A percentile compares a stretch with the other conserved stretches of the same genome.
phyloP scores from a whole-genome alignment of 2,888 invertebrate genomes.

The Amblyjoppa fuscipennis region DNA sequence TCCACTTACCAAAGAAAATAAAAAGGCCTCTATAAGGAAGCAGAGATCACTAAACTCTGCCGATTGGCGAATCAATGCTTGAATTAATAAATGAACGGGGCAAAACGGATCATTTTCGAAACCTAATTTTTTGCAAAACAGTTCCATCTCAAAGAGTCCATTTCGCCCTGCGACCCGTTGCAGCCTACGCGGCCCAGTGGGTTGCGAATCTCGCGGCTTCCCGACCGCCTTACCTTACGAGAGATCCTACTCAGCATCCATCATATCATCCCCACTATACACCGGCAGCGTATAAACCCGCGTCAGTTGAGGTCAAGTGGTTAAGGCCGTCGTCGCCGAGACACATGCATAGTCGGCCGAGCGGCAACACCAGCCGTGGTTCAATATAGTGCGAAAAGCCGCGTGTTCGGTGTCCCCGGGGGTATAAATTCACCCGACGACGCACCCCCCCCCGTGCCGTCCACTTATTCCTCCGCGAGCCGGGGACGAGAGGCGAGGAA shows the following conservation, averaged over 20 bases:
- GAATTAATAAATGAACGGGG: too few relatives aligned
- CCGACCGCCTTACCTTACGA: background rate
- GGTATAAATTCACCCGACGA: constrained; percentile 26
- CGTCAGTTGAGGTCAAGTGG: constrained; percentile 54
- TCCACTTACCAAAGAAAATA: too few relatives aligned
- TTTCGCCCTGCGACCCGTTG: too few relatives aligned
- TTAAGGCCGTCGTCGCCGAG: constrained; percentile 53
- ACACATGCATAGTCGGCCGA: background rate
- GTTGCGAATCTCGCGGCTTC: background rate
- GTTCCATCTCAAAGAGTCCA: too few relatives aligned
- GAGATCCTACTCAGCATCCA: constrained; percentile 25
- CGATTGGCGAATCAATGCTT: too few relatives aligned
- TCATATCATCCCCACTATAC: constrained; percentile 27
- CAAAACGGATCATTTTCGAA: too few relatives aligned
- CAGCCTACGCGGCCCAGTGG: background rate
- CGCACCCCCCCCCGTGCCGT: constrained; percentile 48
- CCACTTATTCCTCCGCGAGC: constrained; percentile 59
- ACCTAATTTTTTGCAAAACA: too few relatives aligned
- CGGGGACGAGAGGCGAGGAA: constrained; percentile 59
- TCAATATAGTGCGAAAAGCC: background rate
- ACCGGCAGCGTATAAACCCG: constrained; percentile 48
- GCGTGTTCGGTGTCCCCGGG: background rate
- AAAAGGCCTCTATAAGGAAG: too few relatives aligned
- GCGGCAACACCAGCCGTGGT: background rate
- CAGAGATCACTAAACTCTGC: too few relatives aligned